Evolutionary conservation across 2,888 invertebrate species (phyloP), one percentile per base, ranked within the genome.

Genomic region (Tortricodes alternella): DNA sequence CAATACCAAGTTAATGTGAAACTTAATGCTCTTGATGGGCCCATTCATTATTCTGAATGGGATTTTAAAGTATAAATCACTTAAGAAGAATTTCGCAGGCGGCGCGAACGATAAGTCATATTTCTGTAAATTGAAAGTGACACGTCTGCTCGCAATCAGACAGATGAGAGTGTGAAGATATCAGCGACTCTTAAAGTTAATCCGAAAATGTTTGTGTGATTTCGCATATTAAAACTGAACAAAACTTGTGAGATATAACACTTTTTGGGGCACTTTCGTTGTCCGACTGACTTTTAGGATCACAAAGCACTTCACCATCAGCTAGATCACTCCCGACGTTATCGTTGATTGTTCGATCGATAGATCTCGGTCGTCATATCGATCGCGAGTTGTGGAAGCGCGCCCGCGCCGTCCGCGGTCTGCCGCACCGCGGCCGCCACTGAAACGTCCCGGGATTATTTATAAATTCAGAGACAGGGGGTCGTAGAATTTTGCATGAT

Each of bases 361-460:
- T 65, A 74, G 71, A 80, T 81, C 83, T 82, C 80, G 83, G 78
- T 84, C 83, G 84, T 85, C 76, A 78, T 65, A 76, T 74, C 80
- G 81, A 76, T 73, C 78, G 77, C 72, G 73, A 76, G 76, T 76
- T 72, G 64, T 71, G 75, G 76, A 67, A 73, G 86, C 86, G 92
- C 91, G 91, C 89, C 91, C 92, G 91, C 90, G 89, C 83, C 85
- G 89, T 88, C 88, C 89, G 90, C 89, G 89, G 88, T 81, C 78
- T 76, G 76, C 83, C 87, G 76, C 86, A 80, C 78, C 85, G 85
- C 85, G 81, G 86, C 85, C 88, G 90, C 91, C 91, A 90, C 89
- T 90, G 89, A 56, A 56, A 82, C 88, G 74, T 70, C 77, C 74
- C 83, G 84, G 85, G 83, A 88, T 87, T 90, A 90, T 90, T 89